These are phyloP conservation scores for Trachymyrmex cornetzi DNA, from an alignment of 1,140 invertebrate genomes.

Conservation along the genomic window DNA sequence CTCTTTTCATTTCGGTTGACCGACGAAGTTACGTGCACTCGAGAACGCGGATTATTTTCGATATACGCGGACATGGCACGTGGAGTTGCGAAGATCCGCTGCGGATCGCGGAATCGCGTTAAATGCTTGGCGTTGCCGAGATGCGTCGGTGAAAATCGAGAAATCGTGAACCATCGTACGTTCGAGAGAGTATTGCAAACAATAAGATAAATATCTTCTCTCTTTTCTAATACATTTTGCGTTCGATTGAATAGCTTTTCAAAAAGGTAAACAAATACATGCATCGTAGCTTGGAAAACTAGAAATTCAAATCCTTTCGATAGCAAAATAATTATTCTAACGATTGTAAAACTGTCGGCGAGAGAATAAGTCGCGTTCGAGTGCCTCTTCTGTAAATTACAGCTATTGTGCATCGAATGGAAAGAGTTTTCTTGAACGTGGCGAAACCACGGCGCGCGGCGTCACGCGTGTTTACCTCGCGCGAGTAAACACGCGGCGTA, in stretches of 20 bases:
- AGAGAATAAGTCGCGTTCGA: neutral
- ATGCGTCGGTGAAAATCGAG: conserved; percentile 16
- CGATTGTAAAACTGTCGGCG: conserved; percentile 1
- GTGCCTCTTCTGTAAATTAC: conserved; percentile 12
- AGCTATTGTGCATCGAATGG: conserved; percentile 18
- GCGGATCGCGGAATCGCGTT: neutral
- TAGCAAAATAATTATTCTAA: neutral
- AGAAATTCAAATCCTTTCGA: neutral
- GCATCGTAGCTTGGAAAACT: no score
- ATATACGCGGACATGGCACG: neutral
- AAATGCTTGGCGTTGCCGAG: conserved; percentile 17
- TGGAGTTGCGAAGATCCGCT: neutral
- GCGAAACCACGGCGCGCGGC: conserved; percentile 2
- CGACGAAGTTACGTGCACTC: neutral
- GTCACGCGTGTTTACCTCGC: conserved; percentile 51
- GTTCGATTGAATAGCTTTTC: neutral
- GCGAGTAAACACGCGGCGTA: conserved; percentile 49
- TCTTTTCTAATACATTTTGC: neutral
- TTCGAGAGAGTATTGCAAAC: neutral
- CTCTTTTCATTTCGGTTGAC: neutral
- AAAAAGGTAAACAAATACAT: neutral
- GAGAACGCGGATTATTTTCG: conserved; percentile 21
- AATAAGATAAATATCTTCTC: neutral
- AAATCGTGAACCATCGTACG: neutral
- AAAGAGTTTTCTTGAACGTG: conserved; percentile 52